Conservation (phyloP, 2,113 vertebrate genomes). For the Vulpes vulpes region DNA sequence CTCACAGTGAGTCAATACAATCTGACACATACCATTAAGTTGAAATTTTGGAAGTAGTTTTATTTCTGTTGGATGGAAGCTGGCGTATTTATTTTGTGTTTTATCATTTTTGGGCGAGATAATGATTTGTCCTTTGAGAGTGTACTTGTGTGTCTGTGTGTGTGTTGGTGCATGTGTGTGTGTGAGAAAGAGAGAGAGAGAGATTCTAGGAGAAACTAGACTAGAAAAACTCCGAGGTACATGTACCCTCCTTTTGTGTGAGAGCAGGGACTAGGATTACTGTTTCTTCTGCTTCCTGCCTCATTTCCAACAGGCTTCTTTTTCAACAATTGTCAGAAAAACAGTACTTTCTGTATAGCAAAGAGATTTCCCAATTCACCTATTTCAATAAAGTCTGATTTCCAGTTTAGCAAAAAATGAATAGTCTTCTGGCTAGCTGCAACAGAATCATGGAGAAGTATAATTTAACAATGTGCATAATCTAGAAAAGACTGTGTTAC, state of each 20-base stretch:
- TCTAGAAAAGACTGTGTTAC: not conserved
- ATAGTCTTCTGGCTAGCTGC: not conserved
- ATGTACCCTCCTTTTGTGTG: not conserved
- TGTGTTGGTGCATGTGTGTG: not conserved
- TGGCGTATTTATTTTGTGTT: conserved; percentile 35
- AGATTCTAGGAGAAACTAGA: not conserved
- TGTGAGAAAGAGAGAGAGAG: not conserved
- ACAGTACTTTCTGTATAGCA: conserved; percentile 48
- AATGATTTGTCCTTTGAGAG: not conserved
- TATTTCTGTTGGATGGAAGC: conserved; percentile 36
- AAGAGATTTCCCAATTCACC: conserved; percentile 61
- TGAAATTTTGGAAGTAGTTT: conserved; percentile 47
- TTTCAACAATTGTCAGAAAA: conserved; percentile 7
- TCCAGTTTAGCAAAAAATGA: conserved; percentile 43
- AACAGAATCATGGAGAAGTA: not conserved
- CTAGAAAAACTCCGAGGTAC: not conserved
- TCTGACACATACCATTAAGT: conserved; percentile 51
- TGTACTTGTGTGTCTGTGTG: not conserved
- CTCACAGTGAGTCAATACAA: conserved; percentile 71
- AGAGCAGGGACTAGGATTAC: not conserved
- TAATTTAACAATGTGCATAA: conserved; percentile 3
- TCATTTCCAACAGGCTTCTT: conserved; percentile 44
- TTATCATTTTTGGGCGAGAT: not conserved
- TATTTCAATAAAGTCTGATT: conserved; percentile 56
- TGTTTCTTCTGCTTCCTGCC: not conserved